phyloP scores from a whole-genome alignment of 2,888 invertebrate species.

The Ormyrus labotus region DNA sequence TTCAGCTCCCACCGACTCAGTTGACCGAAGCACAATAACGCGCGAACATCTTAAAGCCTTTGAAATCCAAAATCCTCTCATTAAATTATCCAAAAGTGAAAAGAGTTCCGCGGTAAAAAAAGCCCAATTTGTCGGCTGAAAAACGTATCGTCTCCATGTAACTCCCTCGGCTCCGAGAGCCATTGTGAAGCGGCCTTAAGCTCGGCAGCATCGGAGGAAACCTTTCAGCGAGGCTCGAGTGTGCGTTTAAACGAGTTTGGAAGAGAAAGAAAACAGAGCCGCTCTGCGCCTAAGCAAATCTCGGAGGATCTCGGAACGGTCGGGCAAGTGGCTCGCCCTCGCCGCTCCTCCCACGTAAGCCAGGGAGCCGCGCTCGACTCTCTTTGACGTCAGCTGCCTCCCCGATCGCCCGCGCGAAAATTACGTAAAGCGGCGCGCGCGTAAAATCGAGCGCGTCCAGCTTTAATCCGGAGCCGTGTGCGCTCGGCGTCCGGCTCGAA shows the following conservation, averaged over 20 bases:
- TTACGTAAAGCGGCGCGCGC: slow-evolving; percentile 22
- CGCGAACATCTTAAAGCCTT: too few species aligned
- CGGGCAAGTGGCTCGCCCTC: slow-evolving; percentile 7
- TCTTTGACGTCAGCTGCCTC: slow-evolving; percentile 9
- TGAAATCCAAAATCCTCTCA: too few species aligned
- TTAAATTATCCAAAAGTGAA: too few species aligned
- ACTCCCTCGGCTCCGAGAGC: too few species aligned
- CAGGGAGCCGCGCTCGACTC: slow-evolving; percentile 8
- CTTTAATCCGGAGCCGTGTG: slow-evolving; percentile 3
- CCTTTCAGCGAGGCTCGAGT: slow-evolving; percentile 7
- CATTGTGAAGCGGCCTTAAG: not conserved
- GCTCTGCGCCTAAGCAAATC: slow-evolving; percentile 39
- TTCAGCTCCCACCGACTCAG: too few species aligned
- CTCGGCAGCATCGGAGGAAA: not conserved
- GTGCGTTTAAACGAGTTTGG: slow-evolving; percentile 41
- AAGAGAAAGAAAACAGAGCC: not conserved
- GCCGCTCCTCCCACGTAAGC: slow-evolving; percentile 28
- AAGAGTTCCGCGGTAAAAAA: too few species aligned
- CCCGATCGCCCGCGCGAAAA: slow-evolving; percentile 22
- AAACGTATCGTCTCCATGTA: too few species aligned
- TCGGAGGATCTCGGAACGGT: slow-evolving; percentile 38
- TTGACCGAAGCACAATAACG: too few species aligned
- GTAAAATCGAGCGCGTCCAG: too few species aligned
- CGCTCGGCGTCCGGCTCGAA: not conserved
- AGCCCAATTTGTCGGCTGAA: too few species aligned